Evolutionary conservation across 2,888 invertebrate genomes (phyloP).

Genomic region (Hipparchia semele): DNA sequence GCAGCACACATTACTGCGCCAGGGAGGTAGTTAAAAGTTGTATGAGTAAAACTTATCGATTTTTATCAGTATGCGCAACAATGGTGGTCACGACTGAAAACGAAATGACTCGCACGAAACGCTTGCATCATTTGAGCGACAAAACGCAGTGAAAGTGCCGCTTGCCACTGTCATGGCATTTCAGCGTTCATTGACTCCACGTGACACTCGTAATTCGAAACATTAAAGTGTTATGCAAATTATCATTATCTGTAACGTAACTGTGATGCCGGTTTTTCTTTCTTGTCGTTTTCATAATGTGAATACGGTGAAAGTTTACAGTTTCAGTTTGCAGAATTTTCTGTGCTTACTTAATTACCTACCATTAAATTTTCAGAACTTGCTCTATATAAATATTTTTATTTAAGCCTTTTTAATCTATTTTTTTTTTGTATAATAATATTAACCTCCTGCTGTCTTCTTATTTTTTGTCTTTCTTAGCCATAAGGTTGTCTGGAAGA

Average conservation of each 20-base stretch:
- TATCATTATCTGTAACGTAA: constrained; percentile 18
- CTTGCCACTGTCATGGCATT: constrained; percentile 49
- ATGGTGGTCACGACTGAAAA: constrained; percentile 45
- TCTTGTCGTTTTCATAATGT: not conserved
- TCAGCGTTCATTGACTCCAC: constrained; percentile 39
- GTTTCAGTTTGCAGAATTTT: not conserved
- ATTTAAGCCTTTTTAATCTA: no score
- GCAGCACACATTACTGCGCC: not conserved
- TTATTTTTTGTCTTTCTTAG: no score
- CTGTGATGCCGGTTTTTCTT: constrained; percentile 5
- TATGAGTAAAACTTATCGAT: not conserved
- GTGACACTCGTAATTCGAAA: constrained; percentile 35
- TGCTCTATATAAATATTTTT: no score
- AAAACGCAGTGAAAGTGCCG: constrained; percentile 71
- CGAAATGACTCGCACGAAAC: constrained; percentile 55
- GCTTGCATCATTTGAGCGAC: constrained; percentile 63
- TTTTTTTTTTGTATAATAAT: no score
- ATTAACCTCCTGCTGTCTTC: no score
- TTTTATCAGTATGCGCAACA: constrained; percentile 9
- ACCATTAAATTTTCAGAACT: no score
- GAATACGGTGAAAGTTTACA: not conserved
- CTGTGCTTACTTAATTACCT: no score
- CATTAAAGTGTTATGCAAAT: constrained; percentile 34
- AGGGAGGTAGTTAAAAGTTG: no score
- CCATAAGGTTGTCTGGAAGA: no score